Evolutionary conservation across 1,140 invertebrate genomes (phyloP).

Genomic region (Venustaconcha ellipsiformis): DNA sequence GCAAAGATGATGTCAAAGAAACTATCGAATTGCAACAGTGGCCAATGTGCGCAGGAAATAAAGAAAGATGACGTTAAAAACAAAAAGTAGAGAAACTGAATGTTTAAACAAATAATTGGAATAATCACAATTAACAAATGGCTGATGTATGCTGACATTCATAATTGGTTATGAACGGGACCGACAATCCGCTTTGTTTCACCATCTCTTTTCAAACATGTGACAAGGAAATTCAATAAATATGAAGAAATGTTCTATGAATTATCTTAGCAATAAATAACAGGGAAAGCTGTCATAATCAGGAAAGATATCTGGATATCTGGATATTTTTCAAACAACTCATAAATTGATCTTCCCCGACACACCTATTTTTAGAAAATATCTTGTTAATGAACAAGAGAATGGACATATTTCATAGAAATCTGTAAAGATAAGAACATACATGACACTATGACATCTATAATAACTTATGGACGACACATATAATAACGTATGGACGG

Average conservation of each 20-base stretch:
- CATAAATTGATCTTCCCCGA: constrained; percentile 69
- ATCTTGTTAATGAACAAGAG: constrained; percentile 88
- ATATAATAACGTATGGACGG: too few relatives aligned
- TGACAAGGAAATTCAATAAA: constrained; percentile 45
- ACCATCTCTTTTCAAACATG: constrained; percentile 42
- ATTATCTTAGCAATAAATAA: too few relatives aligned
- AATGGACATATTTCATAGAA: constrained; percentile 79
- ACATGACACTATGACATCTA: background rate
- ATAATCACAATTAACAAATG: constrained; percentile 56
- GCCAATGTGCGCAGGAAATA: too few relatives aligned
- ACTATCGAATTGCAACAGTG: too few relatives aligned
- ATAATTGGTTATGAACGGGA: constrained; percentile 35
- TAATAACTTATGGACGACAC: too few relatives aligned
- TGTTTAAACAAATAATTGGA: background rate
- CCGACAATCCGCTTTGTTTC: constrained; percentile 39
- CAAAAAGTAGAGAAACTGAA: too few relatives aligned
- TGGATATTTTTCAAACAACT: constrained; percentile 48
- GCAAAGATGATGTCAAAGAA: too few relatives aligned
- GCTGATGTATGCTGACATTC: constrained; percentile 62
- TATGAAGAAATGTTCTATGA: too few relatives aligned
- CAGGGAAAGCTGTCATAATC: constrained; percentile 30
- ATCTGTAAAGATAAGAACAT: constrained; percentile 70
- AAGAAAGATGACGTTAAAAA: too few relatives aligned
- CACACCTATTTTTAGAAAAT: constrained; percentile 79
- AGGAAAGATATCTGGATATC: constrained; percentile 49